A percentile compares a stretch with the other conserved stretches of the same genome.
Evolutionary conservation across 2,797 vertebrate species (phyloP).

Genomic region (Iguana delicatissima): DNA sequence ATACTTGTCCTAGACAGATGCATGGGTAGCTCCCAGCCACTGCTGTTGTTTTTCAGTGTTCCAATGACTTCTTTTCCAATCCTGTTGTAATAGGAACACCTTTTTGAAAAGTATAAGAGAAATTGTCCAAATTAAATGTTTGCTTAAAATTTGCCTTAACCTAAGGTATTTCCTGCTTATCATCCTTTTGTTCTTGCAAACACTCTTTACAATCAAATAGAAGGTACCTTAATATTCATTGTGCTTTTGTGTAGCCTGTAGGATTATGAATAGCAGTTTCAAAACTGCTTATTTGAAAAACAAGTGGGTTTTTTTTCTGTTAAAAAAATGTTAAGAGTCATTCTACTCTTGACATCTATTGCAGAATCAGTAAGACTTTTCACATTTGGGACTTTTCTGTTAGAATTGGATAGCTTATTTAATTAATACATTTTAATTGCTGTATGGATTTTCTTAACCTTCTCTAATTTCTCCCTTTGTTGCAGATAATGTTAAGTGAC

Average conservation of each 20-base stretch:
- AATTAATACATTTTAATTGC: slow-evolving; percentile 65
- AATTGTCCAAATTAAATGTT: not conserved
- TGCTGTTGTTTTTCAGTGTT: not conserved
- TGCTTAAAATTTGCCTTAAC: not conserved
- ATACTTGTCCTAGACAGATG: not conserved
- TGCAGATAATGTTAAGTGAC: slow-evolving; percentile 76
- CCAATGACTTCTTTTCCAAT: not conserved
- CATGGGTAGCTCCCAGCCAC: not conserved
- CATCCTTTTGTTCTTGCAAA: not conserved
- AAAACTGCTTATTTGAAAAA: slow-evolving; percentile 4
- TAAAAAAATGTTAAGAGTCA: slow-evolving; percentile 35
- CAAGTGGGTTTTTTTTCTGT: not conserved
- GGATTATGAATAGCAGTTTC: slow-evolving; percentile 8
- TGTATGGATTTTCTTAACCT: slow-evolving; percentile 69
- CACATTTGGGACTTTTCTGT: slow-evolving; percentile 38
- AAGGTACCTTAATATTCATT: not conserved
- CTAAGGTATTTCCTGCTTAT: not conserved
- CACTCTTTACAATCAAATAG: not conserved
- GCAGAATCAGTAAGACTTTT: slow-evolving; percentile 50
- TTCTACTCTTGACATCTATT: slow-evolving; percentile 36
- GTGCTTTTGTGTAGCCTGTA: not conserved
- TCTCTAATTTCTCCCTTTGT: slow-evolving; percentile 61
- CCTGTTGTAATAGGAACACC: not conserved
- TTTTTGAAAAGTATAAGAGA: not conserved
- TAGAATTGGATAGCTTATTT: slow-evolving; percentile 41